A percentile compares a stretch with the other conserved stretches of the same genome.
phyloP scores from a whole-genome alignment of 2,888 invertebrate genomes.

The Oligia strigilis region DNA sequence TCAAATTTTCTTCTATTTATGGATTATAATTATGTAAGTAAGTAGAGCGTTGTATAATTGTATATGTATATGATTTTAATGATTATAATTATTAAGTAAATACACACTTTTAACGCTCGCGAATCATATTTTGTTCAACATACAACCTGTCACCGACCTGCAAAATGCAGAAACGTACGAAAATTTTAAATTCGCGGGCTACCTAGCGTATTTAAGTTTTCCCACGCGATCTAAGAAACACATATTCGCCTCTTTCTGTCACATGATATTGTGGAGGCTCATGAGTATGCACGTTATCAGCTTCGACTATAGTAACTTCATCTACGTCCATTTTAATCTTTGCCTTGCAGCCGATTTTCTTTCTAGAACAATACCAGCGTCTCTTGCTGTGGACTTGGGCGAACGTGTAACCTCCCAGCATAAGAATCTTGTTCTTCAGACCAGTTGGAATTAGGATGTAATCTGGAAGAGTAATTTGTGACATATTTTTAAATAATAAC shows the following conservation, averaged over 20 bases:
- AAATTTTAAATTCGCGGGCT: too few species aligned
- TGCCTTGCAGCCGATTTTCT: slow-evolving; percentile 63
- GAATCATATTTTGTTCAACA: too few species aligned
- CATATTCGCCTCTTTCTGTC: slow-evolving; percentile 60
- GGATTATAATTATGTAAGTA: too few species aligned
- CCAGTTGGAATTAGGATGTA: slow-evolving; percentile 56
- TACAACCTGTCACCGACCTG: too few species aligned
- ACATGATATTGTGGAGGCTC: slow-evolving; percentile 65
- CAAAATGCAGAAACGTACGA: too few species aligned
- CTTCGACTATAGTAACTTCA: slow-evolving; percentile 56
- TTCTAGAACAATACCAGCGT: slow-evolving; percentile 65
- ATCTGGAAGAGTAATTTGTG: slow-evolving; percentile 1
- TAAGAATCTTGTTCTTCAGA: slow-evolving; percentile 56
- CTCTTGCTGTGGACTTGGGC: slow-evolving; percentile 53
- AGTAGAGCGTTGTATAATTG: too few species aligned
- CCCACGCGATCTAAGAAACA: slow-evolving; percentile 34
- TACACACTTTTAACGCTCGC: too few species aligned
- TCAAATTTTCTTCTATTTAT: too few species aligned
- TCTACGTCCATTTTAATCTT: slow-evolving; percentile 59
- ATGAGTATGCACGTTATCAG: slow-evolving; percentile 65
- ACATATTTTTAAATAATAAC: neutral
- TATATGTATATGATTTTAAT: too few species aligned
- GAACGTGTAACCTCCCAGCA: slow-evolving; percentile 69
- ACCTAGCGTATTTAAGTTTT: slow-evolving; percentile 3
- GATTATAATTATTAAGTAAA: too few species aligned